Percentiles rank a stretch among this genome's conserved stretches.
These are phyloP conservation scores for Amphipyra berbera DNA, from an alignment of 2,888 invertebrate species.

Conservation along the genomic window DNA sequence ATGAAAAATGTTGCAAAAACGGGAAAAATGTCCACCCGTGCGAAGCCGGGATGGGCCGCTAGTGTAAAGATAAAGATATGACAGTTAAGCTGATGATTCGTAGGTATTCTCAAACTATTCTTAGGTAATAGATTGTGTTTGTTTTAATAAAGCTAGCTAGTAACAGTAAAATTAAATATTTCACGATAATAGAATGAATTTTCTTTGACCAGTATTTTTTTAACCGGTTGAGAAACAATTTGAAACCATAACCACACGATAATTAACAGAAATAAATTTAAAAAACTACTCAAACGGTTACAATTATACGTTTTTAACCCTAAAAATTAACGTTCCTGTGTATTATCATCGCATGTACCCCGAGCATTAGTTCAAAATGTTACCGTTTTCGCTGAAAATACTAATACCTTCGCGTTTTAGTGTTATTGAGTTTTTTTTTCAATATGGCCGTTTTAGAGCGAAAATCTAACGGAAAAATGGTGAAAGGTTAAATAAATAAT, in stretches of 20 bases:
- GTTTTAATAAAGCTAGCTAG: no score
- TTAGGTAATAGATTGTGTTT: no score
- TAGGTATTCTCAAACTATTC: no score
- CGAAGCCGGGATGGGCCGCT: no score
- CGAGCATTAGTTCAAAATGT: conserved; percentile 58
- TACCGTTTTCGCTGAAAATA: conserved; percentile 61
- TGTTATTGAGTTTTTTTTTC: conserved; percentile 25
- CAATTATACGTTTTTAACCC: conserved; percentile 43
- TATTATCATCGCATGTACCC: conserved; percentile 60
- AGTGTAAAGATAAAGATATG: no score
- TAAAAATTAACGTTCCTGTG: conserved; percentile 53
- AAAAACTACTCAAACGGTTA: conserved; percentile 33
- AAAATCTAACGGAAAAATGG: not conserved
- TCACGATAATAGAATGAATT: conserved; percentile 2
- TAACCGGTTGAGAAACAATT: conserved; percentile 10
- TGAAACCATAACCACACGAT: conserved; percentile 13
- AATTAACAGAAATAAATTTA: conserved; percentile 36
- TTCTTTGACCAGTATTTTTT: not conserved
- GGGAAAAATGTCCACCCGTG: no score
- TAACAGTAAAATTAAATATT: no score
- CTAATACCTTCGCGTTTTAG: conserved; percentile 51
- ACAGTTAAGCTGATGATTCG: no score
- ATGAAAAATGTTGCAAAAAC: no score
- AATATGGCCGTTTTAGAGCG: conserved; percentile 3
- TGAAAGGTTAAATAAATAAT: conserved; percentile 1